phyloP scores from a whole-genome alignment of 2,888 invertebrate species.

The Patella pellucida region DNA sequence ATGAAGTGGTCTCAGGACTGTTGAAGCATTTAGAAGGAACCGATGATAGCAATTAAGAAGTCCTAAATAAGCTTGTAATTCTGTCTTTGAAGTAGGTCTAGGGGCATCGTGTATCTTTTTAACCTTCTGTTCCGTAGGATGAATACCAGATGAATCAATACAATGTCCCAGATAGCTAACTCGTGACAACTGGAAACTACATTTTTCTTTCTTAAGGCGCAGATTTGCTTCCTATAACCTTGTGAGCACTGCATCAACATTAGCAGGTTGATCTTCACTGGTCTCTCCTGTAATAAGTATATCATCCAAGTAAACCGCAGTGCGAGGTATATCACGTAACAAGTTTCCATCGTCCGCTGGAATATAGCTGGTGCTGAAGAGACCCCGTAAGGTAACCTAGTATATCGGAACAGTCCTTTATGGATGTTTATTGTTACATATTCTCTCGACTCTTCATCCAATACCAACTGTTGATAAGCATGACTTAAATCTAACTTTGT shows the following conservation, averaged over 20 bases:
- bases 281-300: slow-evolving; percentile 3
- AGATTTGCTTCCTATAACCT: neutral
- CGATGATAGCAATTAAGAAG: slow-evolving; percentile 1
- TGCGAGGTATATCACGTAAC: slow-evolving; percentile 15
- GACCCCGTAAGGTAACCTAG: slow-evolving; percentile 19
- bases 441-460: slow-evolving; percentile 15
- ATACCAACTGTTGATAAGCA: slow-evolving; percentile 15
- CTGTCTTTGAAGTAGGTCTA: slow-evolving; percentile 40
- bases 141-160: slow-evolving; percentile 8
- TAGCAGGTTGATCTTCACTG: slow-evolving; percentile 6
- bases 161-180: slow-evolving; percentile 21
- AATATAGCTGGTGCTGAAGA: slow-evolving; percentile 23
- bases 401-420: slow-evolving; percentile 22
- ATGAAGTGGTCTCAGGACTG: slow-evolving; percentile 24
- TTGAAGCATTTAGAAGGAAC: slow-evolving; percentile 18
- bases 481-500: slow-evolving; percentile 18
- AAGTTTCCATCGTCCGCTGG: slow-evolving; percentile 20
- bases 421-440: slow-evolving; percentile 14
- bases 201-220: slow-evolving; percentile 17
- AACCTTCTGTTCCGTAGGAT: too few species aligned
- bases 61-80: slow-evolving; percentile 41
- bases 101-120: slow-evolving; percentile 49
- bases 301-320: slow-evolving; percentile 15
- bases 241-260: neutral
- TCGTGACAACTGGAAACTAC: slow-evolving; percentile 13